Evolutionary conservation across 1,140 invertebrate genomes (phyloP).

Genomic region (Pseudomyrmex concolor): DNA sequence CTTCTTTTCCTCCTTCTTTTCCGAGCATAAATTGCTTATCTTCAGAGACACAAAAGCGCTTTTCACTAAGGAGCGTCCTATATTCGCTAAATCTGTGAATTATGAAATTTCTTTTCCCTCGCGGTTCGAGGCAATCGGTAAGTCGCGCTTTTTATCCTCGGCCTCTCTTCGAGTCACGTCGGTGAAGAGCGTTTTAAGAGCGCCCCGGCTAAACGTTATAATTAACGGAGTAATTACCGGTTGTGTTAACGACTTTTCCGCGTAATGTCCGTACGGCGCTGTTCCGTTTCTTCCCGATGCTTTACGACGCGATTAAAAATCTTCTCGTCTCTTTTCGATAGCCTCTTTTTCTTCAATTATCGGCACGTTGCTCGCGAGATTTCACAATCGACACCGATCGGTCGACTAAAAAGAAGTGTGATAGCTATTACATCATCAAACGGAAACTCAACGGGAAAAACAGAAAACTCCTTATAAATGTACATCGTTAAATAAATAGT

Average conservation of each 20-base stretch:
- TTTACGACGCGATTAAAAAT: conserved; percentile 56
- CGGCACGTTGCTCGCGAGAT: conserved; percentile 7
- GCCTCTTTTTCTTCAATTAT: conserved; percentile 37
- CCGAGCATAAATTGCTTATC: not conserved
- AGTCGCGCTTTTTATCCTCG: conserved; percentile 20
- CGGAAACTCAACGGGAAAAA: not conserved
- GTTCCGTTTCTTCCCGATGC: conserved; percentile 8
- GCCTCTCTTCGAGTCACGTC: conserved; percentile 15
- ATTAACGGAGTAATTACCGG: conserved; percentile 58
- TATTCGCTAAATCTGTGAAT: conserved; percentile 5
- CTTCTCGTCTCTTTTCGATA: conserved; percentile 33
- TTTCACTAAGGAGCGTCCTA: not conserved
- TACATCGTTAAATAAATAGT: not conserved
- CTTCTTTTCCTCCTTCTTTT: too few relatives aligned
- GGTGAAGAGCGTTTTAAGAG: conserved; percentile 6
- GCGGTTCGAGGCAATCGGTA: conserved; percentile 3
- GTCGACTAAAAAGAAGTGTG: conserved; percentile 6
- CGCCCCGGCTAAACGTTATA: conserved; percentile 37
- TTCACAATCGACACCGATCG: conserved; percentile 26
- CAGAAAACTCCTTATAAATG: not conserved
- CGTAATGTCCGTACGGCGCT: conserved; percentile 23
- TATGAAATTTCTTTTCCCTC: conserved; percentile 14
- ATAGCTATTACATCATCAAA: not conserved
- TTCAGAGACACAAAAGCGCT: not conserved
- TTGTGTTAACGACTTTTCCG: conserved; percentile 57